Evolutionary conservation across 2,113 vertebrate species (phyloP).

Genomic region (Colistium nudipinnis): DNA sequence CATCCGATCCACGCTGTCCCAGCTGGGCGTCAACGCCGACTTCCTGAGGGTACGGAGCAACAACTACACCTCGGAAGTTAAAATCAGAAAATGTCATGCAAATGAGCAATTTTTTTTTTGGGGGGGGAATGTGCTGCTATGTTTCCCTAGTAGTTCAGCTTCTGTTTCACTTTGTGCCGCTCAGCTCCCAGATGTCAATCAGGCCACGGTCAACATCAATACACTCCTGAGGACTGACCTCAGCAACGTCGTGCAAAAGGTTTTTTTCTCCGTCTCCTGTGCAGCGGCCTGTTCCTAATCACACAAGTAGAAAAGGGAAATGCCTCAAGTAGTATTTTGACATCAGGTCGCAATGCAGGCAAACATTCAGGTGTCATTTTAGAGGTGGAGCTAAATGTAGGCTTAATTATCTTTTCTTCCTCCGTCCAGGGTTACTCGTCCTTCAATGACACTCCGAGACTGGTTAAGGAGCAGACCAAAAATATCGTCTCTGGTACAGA

Average conservation of each 20-base stretch:
- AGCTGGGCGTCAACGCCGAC: conserved; percentile 82
- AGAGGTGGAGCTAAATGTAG: too few species aligned
- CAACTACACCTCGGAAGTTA: too few species aligned
- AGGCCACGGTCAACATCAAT: conserved; percentile 83
- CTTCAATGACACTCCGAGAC: conserved; percentile 88
- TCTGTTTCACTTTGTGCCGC: not conserved
- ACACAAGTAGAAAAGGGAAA: too few species aligned
- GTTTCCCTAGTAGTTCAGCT: not conserved
- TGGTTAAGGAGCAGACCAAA: conserved; percentile 87
- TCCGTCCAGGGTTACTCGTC: conserved; percentile 87
- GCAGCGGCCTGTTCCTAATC: too few species aligned
- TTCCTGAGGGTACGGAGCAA: conserved; percentile 79
- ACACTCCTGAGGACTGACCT: conserved; percentile 87
- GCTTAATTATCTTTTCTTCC: conserved; percentile 14
- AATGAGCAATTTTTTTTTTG: not conserved
- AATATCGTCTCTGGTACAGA: conserved; percentile 84
- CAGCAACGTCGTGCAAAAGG: conserved; percentile 88
- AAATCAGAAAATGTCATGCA: not conserved
- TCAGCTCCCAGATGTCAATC: conserved; percentile 85
- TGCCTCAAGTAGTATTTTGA: not conserved
- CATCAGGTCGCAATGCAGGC: not conserved
- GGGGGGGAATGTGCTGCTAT: not conserved
- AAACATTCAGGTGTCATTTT: too few species aligned
- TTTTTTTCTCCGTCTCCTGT: conserved; percentile 59
- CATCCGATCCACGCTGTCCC: conserved; percentile 81